phyloP scores from a whole-genome alignment of 2,888 invertebrate genomes.

The Polylopha cassiicola region DNA sequence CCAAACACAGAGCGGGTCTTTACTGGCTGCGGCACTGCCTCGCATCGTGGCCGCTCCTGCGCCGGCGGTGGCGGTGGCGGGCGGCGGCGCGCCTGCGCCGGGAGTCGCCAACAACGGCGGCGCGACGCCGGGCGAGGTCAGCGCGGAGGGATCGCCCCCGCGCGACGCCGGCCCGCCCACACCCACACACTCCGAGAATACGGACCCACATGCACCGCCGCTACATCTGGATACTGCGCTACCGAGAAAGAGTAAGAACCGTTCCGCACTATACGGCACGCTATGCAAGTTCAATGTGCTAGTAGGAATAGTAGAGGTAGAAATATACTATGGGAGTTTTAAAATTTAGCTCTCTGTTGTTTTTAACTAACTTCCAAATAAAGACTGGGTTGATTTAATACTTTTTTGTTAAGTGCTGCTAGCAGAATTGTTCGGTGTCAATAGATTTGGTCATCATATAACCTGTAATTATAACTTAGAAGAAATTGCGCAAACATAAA shows the following conservation, averaged over 20 bases:
- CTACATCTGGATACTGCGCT: conserved; percentile 73
- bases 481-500: too few relatives aligned
- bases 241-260: conserved; percentile 65
- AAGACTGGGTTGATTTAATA: too few relatives aligned
- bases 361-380: too few relatives aligned
- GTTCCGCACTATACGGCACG: too few relatives aligned
- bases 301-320: too few relatives aligned
- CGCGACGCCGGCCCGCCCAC: conserved; percentile 70
- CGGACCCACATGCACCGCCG: conserved; percentile 67
- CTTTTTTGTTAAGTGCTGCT: too few relatives aligned
- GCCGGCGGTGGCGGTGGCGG: conserved; percentile 35
- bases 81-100: conserved; percentile 38
- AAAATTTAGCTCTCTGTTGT: too few relatives aligned
- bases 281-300: too few relatives aligned
- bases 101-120: conserved; percentile 38
- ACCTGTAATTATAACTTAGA: too few relatives aligned
- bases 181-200: conserved; percentile 69
- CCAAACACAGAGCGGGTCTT: conserved; percentile 72
- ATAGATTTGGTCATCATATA: too few relatives aligned
- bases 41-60: conserved; percentile 66
- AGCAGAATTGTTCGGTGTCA: too few relatives aligned
- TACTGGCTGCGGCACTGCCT: conserved; percentile 82
- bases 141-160: conserved; percentile 54
- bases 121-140: conserved; percentile 46
- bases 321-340: too few relatives aligned